Base-by-base conservation (phyloP, 2,888 invertebrate species). In the Cataglyphis albicans region DNA sequence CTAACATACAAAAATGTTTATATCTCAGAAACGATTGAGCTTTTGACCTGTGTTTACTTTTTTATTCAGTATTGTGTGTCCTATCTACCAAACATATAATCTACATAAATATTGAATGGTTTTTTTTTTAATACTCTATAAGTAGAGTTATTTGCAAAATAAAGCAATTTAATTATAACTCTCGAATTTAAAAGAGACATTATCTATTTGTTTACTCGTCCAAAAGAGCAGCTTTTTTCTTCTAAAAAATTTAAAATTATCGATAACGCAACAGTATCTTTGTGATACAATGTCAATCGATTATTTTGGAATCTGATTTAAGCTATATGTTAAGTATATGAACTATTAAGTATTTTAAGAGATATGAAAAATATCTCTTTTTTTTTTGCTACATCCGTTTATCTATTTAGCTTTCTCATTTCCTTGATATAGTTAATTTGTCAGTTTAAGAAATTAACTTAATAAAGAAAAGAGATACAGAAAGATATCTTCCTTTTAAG, bases 81-180 rank as follows among this genome's bases (percentile, higher is more conserved):
- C 7, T 38, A 38, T 38, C 38, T 38, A 38, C 1, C 38, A 25
- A 25, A 25, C 1, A 25, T 25, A 25, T 25, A 25, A 25, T 25
- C 25, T 25, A 38, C 9, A 32, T 32, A 32, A 32, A 32, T 32
- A 32, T 32, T 32, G 32, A 32, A 32, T 32, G 6, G 0, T 5
- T 32, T 32, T 6, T 6, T 32, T 32, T 32, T 32, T 0, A 32
- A 32, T 6, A 32, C 32, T 0, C 32, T 32, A 6, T 32, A 32
- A 25, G 35, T 55, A 38, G 38, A 57, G 25, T 72, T 72, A 38
- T 25, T 59, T 72, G 6, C 25, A 72, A 72, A 72, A 72, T 59
- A 72, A 41, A 21, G 38, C 6, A 18, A 18, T 12, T 38, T 10
- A 38, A 35, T 1, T 21, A 5, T 63, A 74, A 74, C 29, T 73